Evolutionary conservation across 2,888 invertebrate species (phyloP), one percentile per base, ranked within the genome.

Genomic region (Ceraclea dissimilis): DNA sequence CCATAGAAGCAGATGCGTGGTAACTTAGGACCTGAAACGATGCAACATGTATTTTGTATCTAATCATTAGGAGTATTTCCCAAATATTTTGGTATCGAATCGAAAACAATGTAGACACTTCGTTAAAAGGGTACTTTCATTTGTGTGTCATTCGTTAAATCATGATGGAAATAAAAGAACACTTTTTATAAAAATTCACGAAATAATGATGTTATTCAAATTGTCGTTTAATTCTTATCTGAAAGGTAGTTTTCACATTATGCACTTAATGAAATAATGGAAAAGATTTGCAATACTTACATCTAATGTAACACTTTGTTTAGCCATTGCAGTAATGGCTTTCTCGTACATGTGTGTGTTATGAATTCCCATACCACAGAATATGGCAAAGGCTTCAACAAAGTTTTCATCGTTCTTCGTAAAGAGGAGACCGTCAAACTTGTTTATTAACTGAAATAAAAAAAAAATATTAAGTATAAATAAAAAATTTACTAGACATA

Each of bases 281-380:
- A 26, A 26, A 26, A 26, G 10, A 26, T 26, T 26, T 26, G 13
- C 11, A 5, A 16, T 39, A 73, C 77, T 76, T 54, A 92, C 90
- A 71, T 96, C 96, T 66, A 96, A 77, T 4, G 95, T 95, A 61
- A 96, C 95, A 68, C 90, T 92, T 73, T 96, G 95, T 71, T 95
- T 95, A 57, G 95, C 95, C 87, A 95, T 95, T 17, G 95, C 92
- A 59, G 91, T 90, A 70, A 93, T 87, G 43, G 94, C 95, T 73
- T 89, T 93, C 75, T 96, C 95, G 70, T 95, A 96, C 93, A 94
- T 95, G 71, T 93, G 91, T 53, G 94, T 95, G 70, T 96, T 96
- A 74, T 95, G 92, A 60, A 96, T 94, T 54, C 96, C 96, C 88
- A 96, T 92, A 33, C 96, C 96, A 75, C 94, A 95, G 76, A 96